Base-by-base conservation (phyloP, 2,888 invertebrate species). In the Gymnocheta viridis region DNA sequence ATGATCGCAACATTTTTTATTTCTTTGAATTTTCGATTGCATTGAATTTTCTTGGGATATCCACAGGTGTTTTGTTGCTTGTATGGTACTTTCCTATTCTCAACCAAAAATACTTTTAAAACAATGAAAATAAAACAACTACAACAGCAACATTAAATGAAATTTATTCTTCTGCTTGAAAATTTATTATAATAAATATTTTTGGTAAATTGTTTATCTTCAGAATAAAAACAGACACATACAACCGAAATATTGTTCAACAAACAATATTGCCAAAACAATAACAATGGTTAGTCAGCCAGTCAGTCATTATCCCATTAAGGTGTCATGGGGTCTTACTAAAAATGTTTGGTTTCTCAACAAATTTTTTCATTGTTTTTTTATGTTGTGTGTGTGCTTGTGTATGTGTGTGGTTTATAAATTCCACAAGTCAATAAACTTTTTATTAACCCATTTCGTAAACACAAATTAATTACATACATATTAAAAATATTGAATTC, bases 241-340 rank as follows among this genome's bases (percentile, higher is more conserved):
- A 44, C 12, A 62, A 22, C 49, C 3, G 12, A 49, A 51, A 29
- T 12, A 58, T 67, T 38, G 24, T 38, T 24, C 7, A 51, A 58
- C 66, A 58, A 73, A 67, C 14, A 58, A 44, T 62, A 54, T 74
- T 74, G 74, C 47, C 74, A 81, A 69, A 69, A 81, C 41, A 81
- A 81, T 17, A 51, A 32, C 41, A 81, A 27, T 62, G 24, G 9
- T 41, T 54, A 27, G 60, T 29, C 32, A 44, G 49, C 5, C 32
- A 38, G n/a, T 7, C 66, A 32, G 29, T 10, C 56, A 32, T 74
- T 81, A 81, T 74, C 74, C 81, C 81, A 47, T 69, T 27, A 22
- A 44, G 14, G 35, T 32, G 32, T 64, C 24, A 27, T 14, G 35
- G 22, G 79, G 41, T n/a, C n/a, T 24, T 3, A 60, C 6, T 51